Evolutionary conservation across 2,888 invertebrate species (phyloP).

Genomic region (Nasonia oneida): DNA sequence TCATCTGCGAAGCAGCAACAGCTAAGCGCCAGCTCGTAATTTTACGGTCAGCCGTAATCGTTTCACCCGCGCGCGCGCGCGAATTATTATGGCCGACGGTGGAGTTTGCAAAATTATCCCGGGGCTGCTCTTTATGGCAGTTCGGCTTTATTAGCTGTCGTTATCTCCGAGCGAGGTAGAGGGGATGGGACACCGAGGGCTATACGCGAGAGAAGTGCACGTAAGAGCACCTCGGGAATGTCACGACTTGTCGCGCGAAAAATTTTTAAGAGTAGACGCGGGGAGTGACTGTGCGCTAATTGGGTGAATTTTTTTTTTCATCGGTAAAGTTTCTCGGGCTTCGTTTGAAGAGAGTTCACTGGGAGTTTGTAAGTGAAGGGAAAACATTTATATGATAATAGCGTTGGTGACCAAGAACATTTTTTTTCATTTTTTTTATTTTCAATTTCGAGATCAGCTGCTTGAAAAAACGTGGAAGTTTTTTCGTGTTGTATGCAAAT

Average conservation of each 20-base stretch:
- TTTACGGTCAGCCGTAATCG: constrained; percentile 60
- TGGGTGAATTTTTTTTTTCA: constrained; percentile 13
- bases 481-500: too few relatives aligned
- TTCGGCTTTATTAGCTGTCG: constrained; percentile 60
- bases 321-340: neutral
- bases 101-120: constrained; percentile 61
- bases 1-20: constrained; percentile 27
- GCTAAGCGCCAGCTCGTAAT: constrained; percentile 43
- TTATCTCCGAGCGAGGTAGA: constrained; percentile 21
- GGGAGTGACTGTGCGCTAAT: constrained; percentile 14
- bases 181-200: neutral
- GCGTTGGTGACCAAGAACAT: too few relatives aligned
- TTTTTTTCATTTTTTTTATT: neutral
- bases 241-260: constrained; percentile 23
- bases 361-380: neutral
- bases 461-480: too few relatives aligned
- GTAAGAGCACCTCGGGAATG: constrained; percentile 14
- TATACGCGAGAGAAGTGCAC: neutral
- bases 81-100: constrained; percentile 37
- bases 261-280: constrained; percentile 6
- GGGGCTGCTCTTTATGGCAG: constrained; percentile 56
- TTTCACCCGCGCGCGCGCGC: constrained; percentile 5
- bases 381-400: neutral
- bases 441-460: neutral
- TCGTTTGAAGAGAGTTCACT: neutral